Percentiles rank a stretch among this genome's conserved stretches.
phyloP scores from a whole-genome alignment of 1,140 invertebrate genomes.

The Myzus persicae region DNA sequence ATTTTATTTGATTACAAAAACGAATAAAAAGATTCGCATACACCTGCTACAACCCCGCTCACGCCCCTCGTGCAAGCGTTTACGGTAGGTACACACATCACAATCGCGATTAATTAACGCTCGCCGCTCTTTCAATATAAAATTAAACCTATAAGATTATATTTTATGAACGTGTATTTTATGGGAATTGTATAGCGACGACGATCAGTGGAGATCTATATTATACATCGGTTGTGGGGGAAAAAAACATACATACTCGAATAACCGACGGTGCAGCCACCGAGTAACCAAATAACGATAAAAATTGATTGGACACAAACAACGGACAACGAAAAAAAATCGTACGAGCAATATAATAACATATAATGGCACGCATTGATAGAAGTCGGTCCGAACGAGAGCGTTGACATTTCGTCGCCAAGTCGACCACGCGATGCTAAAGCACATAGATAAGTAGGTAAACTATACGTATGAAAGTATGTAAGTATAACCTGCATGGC shows the following conservation, averaged over 20 bases:
- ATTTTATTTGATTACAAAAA: slow-evolving; percentile 1
- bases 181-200: neutral
- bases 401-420: neutral
- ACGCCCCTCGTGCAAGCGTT: neutral
- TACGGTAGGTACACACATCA: neutral
- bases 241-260: neutral
- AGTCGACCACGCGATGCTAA: too few species aligned
- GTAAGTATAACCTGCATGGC: too few species aligned
- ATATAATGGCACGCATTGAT: neutral
- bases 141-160: neutral
- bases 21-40: neutral
- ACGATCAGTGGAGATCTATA: neutral
- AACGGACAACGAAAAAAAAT: neutral
- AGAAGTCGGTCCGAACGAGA: neutral
- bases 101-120: neutral
- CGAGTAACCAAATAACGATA: neutral
- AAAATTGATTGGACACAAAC: neutral
- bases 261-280: too few species aligned
- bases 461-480: too few species aligned
- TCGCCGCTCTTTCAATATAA: neutral
- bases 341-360: neutral
- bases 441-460: too few species aligned
- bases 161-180: neutral
- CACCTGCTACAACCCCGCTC: neutral
- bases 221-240: neutral